Evolutionary conservation across 2,888 invertebrate species (phyloP), one percentile per base, ranked within the genome.

Genomic region (Eurytoma californica): DNA sequence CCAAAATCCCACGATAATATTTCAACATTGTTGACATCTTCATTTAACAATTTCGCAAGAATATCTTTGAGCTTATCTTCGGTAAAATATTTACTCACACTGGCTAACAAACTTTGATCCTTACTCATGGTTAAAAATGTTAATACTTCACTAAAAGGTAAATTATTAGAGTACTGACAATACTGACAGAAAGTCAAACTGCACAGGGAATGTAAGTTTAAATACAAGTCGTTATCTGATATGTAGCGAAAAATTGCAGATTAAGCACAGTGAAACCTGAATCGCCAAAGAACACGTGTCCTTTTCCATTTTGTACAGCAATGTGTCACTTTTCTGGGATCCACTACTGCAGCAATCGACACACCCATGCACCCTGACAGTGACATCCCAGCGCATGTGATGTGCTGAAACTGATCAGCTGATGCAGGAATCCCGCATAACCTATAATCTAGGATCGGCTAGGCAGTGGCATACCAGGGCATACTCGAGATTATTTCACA

Each of bases 1-100:
- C 89, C 89, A 80, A 92, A 91, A 77, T 90, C 87, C 88, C 90
- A 92, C 0, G 90, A 89, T 2, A 88, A 88, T 28, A 91, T 86
- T 60, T 88, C 86, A 2, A 90, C 87, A 24, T 77, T 57, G 20
- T 80, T 72, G 7, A 53, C 74, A 20, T 84, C 80, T 28, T 83
- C 82, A 20, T 90, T 89, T 3, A 88, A 88, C 2, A 85, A 85
- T 60, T 88, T 89, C 3, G 82, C 79, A 3, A 92, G 85, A 51
- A 92, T 90, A 80, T 89, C 88, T 83, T 90, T 87, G 3, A 92
- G 85, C 0, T 89, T 90, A 13, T 88, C 84, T 83, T 91, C 90
- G 0, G 90, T 91, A 74, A 92, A 92, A 58, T 83, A 77, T 58
- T 85, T 79, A 61, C 87, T 88, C 1, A 89, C 73, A 51, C 30